Evolutionary conservation across 2,888 invertebrate genomes (phyloP), one percentile per base, ranked within the genome.

Genomic region (Apamea epomidion): DNA sequence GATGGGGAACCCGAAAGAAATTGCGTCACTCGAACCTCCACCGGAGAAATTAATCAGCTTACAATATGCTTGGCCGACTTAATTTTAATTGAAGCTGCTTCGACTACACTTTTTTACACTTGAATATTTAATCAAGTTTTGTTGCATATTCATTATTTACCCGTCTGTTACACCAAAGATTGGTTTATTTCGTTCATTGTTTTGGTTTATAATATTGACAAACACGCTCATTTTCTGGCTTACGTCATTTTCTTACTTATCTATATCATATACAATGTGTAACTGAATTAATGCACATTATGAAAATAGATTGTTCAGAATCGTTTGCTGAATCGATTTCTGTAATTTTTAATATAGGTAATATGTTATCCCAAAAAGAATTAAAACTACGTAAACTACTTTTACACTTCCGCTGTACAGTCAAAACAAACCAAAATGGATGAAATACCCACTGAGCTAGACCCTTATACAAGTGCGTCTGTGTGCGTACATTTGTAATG

Each of bases 11-110:
- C 82, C 83, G 75, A 88, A 88, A 90, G 89, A 88, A 90, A 90
- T 90, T 88, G 81, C 86, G 87, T 84, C 86, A 84, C 84, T 86
- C 74, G 81, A 84, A 87, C 83, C 87, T 85, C 76, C 76, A 83
- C 74, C 67, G 78, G 67, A 71, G 80, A 90, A 90, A 90, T 90
- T 90, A 90, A 90, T 90, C 90, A 88, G 88, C 89, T 90, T 89
- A 82, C 81, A 89, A 81, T 89, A 88, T 85, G 87, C 88, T 84
- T 81, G 83, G 83, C 73, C 80, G 82, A 88, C 80, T 87, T 86
- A 83, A 89, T 86, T 88, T 85, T 79, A 84, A 87, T 87, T 87
- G 78, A 83, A 86, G 67, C 76, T 74, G 76, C 60, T 81, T 78
- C 74, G 74, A 77, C 37, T 5, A 37, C 37, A 37, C 37, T 37